Base-by-base conservation (phyloP, 37 sponge, comb jelly and placozoan genomes). In the Dysidea cf. avara region DNA sequence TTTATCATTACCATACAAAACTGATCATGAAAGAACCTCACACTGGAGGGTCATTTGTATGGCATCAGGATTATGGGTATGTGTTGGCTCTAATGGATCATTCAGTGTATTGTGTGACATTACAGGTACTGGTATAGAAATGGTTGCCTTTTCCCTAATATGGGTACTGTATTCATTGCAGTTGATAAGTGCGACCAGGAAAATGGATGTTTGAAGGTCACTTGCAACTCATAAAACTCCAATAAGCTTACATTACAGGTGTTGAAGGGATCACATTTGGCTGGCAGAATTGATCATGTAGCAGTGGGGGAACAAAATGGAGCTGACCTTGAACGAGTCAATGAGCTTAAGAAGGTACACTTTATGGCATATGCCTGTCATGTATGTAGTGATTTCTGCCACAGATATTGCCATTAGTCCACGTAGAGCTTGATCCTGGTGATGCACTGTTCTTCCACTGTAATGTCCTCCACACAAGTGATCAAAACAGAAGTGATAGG, bases 1-100 rank as follows among this genome's bases (percentile, higher is more conserved):
- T 91, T 9, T 95, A 95, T 69, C 96, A 95, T 54, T 95, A 95
- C 72, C 96, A 95, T 66, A 87, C 91, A 52, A 95, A 95, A 69
- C 83, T 95, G 47, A 90, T 95, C 80, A 91, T 95, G 88, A 95
- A 95, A 73, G 96, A 95, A 75, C 80, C 96, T 29, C 81, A 71
- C 48, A 87, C 88, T 51, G 96, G 96, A 40, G 96, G 96, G 9
- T 75, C 85, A 17, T 90, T 87, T 78, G 96, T 87, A 34, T 95
- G 96, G 96, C 96, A 95, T 66, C 96, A 95, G 56, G 96, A 95
- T 71, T 95, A 95, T 60, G 96, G 96, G 82, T 88, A 0, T 71
- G 77, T 11, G 1, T 33, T 1, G 14, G 43, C 32, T 7, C 29
- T 46, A 30, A 48, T 72, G 39, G 33, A 11, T 11, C 29, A 26